Percentiles rank a stretch among this genome's conserved stretches.
Evolutionary conservation across 2,797 vertebrate genomes (phyloP).

Genomic region (Corythornis leucogaster): DNA sequence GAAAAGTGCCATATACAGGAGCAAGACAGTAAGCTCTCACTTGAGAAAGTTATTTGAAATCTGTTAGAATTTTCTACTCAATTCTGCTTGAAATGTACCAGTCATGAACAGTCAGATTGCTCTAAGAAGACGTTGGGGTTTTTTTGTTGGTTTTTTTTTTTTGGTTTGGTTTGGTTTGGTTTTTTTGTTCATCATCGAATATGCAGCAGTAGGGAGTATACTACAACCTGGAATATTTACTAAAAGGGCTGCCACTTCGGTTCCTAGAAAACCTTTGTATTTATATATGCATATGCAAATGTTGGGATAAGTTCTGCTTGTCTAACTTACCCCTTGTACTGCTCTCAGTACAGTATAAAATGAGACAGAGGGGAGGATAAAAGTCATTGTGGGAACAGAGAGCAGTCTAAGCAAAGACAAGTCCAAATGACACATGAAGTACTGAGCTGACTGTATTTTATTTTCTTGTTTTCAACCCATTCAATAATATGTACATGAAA

Average conservation of each 20-base stretch:
- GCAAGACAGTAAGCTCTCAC: not conserved
- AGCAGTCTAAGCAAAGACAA: not conserved
- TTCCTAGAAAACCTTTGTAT: not conserved
- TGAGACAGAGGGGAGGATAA: not conserved
- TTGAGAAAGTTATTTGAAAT: not conserved
- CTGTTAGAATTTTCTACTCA: not conserved
- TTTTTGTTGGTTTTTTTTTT: no score
- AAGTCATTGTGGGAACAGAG: not conserved
- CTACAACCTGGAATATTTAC: not conserved
- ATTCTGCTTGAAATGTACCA: not conserved
- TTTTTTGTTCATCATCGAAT: not conserved
- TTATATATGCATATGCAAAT: not conserved
- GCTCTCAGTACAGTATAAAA: not conserved
- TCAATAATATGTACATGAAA: not conserved
- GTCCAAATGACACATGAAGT: not conserved
- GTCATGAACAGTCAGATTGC: not conserved
- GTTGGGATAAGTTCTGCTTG: not conserved
- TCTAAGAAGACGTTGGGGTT: not conserved
- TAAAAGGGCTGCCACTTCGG: not conserved
- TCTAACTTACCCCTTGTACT: not conserved
- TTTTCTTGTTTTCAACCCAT: not conserved
- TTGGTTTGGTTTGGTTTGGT: not conserved
- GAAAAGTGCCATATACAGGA: not conserved
- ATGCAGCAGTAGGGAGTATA: not conserved
- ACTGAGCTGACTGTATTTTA: not conserved